These are phyloP conservation scores for Drosophila funebris DNA, from an alignment of 1,140 invertebrate genomes.

Conservation along the genomic window DNA sequence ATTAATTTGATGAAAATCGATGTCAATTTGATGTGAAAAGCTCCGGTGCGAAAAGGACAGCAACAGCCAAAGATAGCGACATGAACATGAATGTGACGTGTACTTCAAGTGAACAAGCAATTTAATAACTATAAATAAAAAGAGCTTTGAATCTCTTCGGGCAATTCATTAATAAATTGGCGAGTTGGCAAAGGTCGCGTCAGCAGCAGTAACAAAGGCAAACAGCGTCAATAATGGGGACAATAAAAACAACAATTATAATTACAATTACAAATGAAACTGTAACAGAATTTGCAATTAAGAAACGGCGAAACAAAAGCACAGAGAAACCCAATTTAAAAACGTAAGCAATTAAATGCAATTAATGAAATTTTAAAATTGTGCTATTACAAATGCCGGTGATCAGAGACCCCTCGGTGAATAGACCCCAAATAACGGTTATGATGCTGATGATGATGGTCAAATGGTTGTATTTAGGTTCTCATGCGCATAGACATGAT, in stretches of 20 bases:
- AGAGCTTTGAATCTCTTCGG: slow-evolving; percentile 23
- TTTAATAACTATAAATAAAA: slow-evolving; percentile 17
- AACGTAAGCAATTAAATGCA: slow-evolving; percentile 72
- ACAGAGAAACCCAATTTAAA: slow-evolving; percentile 52
- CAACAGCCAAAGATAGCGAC: slow-evolving; percentile 27
- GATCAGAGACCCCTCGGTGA: slow-evolving; percentile 4
- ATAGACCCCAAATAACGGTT: slow-evolving; percentile 12
- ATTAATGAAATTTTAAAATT: slow-evolving; percentile 78
- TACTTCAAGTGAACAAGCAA: not conserved
- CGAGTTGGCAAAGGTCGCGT: slow-evolving; percentile 55
- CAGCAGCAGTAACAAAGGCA: slow-evolving; percentile 17
- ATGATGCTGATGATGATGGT: slow-evolving; percentile 34
- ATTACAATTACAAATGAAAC: slow-evolving; percentile 65
- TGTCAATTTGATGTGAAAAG: slow-evolving; percentile 63
- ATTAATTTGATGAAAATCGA: slow-evolving; percentile 79
- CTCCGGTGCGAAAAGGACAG: not conserved
- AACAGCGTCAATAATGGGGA: not conserved
- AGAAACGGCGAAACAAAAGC: slow-evolving; percentile 54
- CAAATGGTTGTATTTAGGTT: slow-evolving; percentile 9
- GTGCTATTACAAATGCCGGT: slow-evolving; percentile 61
- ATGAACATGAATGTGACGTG: slow-evolving; percentile 38
- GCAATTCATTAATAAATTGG: slow-evolving; percentile 71
- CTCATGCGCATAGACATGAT: slow-evolving; percentile 1
- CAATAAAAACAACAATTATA: slow-evolving; percentile 18
- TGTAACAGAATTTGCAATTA: slow-evolving; percentile 74